Conservation (phyloP, 2,113 vertebrate genomes). For the Cynopterus brachyotis region DNA sequence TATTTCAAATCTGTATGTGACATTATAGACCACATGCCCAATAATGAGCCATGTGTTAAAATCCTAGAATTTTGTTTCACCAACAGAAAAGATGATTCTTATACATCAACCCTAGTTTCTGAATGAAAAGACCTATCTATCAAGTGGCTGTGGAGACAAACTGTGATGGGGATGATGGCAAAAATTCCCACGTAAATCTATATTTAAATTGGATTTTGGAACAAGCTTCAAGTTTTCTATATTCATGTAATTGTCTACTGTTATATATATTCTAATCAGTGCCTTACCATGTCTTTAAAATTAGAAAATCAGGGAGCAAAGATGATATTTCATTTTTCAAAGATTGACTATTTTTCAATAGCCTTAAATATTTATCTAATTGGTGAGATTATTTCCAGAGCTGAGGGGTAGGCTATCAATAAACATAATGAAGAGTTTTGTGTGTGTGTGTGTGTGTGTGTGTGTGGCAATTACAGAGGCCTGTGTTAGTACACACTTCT, state of each 20-base stretch:
- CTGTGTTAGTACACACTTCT: not conserved
- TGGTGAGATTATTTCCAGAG: constrained; percentile 26
- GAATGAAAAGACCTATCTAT: not conserved
- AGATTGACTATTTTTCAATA: not conserved
- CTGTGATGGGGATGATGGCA: not conserved
- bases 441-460: too few species aligned
- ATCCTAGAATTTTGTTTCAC: constrained; percentile 19
- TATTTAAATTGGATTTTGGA: not conserved
- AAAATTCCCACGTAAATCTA: not conserved
- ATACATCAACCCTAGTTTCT: not conserved
- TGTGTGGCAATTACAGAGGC: constrained; percentile 42
- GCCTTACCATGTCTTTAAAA: not conserved
- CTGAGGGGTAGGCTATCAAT: not conserved
- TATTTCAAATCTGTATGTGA: constrained; percentile 44
- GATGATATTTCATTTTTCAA: constrained; percentile 17
- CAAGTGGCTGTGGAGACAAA: not conserved
- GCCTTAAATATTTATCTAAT: constrained; percentile 43
- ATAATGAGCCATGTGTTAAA: constrained; percentile 58
- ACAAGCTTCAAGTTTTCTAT: not conserved
- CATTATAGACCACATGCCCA: constrained; percentile 50
- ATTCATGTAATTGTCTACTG: not conserved
- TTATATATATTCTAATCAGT: not conserved
- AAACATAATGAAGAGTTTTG: constrained; percentile 49
- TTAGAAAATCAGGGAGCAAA: constrained; percentile 6
- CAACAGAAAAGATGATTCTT: not conserved